Evolutionary conservation across 2,113 vertebrate species (phyloP).

Genomic region (Alouatta palliata): DNA sequence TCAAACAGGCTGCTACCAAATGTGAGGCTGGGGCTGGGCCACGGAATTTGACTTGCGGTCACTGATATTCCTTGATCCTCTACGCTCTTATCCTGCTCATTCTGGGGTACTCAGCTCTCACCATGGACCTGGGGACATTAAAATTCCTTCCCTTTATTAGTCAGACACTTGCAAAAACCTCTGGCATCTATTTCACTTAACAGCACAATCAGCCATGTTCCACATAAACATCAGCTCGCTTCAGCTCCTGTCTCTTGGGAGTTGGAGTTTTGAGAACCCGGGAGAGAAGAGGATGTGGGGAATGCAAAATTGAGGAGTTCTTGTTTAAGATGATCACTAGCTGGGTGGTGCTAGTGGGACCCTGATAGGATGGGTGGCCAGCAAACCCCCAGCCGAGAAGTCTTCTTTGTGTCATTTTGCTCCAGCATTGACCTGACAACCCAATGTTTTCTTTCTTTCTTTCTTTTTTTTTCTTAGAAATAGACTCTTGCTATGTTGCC

Average conservation of each 20-base stretch:
- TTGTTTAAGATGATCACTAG: not conserved
- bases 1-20: not conserved
- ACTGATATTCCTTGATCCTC: not conserved
- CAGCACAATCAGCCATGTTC: not conserved
- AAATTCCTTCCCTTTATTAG: not conserved
- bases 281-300: not conserved
- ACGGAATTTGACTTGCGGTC: not conserved
- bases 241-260: not conserved
- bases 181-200: not conserved
- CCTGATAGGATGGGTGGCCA: not conserved
- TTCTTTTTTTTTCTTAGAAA: not conserved
- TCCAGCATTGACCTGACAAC: not conserved
- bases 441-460: not conserved
- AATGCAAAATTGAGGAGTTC: no score
- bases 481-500: not conserved
- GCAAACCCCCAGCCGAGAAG: not conserved
- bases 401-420: not conserved
- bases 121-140: not conserved
- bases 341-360: not conserved
- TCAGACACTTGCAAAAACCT: not conserved
- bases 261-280: not conserved
- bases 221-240: accelerated
- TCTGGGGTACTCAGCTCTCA: not conserved
- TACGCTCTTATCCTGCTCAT: not conserved
- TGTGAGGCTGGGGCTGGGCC: not conserved